phyloP scores from a whole-genome alignment of 2,113 vertebrate species.

The Pardalotus punctatus region DNA sequence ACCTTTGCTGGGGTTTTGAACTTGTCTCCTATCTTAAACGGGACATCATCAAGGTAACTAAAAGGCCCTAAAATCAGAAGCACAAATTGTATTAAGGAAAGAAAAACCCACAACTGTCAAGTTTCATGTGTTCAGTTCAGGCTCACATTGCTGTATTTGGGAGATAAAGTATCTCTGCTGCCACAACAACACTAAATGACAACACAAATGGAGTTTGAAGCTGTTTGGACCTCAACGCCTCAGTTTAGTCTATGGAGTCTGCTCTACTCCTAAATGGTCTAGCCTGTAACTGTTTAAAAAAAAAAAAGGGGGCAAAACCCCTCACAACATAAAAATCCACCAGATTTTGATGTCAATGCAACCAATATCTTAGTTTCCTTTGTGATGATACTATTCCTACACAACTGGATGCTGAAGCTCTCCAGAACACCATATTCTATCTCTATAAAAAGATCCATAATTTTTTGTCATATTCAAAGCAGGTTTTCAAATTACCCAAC shows the following conservation, averaged over 20 bases:
- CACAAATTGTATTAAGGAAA: not conserved
- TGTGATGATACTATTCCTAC: not conserved
- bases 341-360: not conserved
- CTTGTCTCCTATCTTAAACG: slow-evolving; percentile 96
- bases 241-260: not conserved
- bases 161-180: not conserved
- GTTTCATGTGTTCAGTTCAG: not conserved
- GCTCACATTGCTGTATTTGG: not conserved
- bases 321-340: not conserved
- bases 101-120: fast-evolving
- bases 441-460: not conserved
- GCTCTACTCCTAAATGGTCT: not conserved
- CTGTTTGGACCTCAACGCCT: not conserved
- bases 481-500: not conserved
- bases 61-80: slow-evolving; percentile 82
- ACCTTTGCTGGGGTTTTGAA: slow-evolving; percentile 94
- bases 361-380: not conserved
- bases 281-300: not conserved
- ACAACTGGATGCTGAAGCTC: not conserved
- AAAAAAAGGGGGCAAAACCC: not conserved
- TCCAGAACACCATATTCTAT: not conserved
- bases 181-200: not conserved
- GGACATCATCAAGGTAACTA: slow-evolving; percentile 97
- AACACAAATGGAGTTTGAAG: not conserved
- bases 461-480: not conserved